Evolutionary conservation across 1,140 invertebrate species (phyloP), one percentile per base, ranked within the genome.

Genomic region (Agraylea sexmaculata): DNA sequence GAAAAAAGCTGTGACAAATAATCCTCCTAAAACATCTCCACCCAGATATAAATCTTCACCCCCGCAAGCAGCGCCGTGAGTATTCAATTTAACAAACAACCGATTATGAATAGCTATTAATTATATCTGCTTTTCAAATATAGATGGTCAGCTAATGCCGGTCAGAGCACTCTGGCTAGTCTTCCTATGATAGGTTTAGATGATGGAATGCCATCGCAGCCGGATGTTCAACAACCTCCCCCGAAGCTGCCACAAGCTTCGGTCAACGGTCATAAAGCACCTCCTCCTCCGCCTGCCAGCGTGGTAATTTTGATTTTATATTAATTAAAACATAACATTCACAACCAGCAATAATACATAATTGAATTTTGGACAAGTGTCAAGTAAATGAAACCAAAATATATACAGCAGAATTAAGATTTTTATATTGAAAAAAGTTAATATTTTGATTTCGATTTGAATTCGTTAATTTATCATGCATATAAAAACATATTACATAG

Each of bases 131-230:
- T 49, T 45, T 42, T 43, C 20, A 45, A 34, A 53, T 57, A 20
- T 49, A 78, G 75, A 48, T 77, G 67, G 68, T 62, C 74, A 51
- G 62, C 56, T 41, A 62, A 71, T 47, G 62, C 73, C 55, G 57
- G 66, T 35, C 61, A 72, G 63, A 68, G 74, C 59, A 74, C 77
- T 2, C 61, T 78, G 31, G 80, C 78, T 37, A 84, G 81, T 52
- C 69, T 86, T 35, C 81, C 81, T 5, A 77, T 84, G 71, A 82
- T 85, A 45, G 74, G 75, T 29, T 60, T 77, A 18, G 80, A 83
- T 51, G 78, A 82, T 49, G 45, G 53, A 25, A 48, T 41, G 4
- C 33, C 29, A 20, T 6, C 40, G 2, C 25, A 10, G 28, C 16
- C 22, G 5, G 42, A 29, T 13, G 20, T 33, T 30, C 20, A 7